A percentile compares a stretch with the other conserved stretches of the same genome.
These are phyloP conservation scores for Dendrolimus houi DNA, from an alignment of 2,888 invertebrate genomes.

Conservation along the genomic window DNA sequence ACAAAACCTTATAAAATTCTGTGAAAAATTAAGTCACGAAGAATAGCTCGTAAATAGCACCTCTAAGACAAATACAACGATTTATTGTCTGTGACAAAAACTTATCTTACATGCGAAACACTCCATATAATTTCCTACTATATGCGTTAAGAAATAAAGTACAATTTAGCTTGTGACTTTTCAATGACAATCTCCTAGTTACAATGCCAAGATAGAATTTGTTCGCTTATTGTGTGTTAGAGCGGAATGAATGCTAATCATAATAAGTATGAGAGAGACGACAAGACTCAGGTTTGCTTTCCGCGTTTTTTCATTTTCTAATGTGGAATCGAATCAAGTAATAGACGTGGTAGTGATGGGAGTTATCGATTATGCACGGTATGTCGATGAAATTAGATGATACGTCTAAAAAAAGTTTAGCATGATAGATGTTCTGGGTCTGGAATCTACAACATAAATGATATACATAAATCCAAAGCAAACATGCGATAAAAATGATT, in stretches of 20 bases:
- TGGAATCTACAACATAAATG: no score
- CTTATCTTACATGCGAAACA: neutral
- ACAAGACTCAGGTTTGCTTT: neutral
- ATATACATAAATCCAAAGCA: no score
- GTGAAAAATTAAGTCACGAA: constrained; percentile 14
- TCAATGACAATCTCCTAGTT: constrained; percentile 4
- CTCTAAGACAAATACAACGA: constrained; percentile 57
- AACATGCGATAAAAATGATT: no score
- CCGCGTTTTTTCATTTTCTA: constrained; percentile 25
- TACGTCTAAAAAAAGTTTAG: no score
- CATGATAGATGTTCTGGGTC: no score
- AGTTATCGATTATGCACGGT: neutral
- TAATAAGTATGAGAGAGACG: neutral
- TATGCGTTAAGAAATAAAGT: neutral
- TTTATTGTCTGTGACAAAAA: constrained; percentile 52
- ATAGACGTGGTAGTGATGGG: constrained; percentile 27
- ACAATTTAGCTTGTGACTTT: neutral
- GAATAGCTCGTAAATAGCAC: constrained; percentile 59
- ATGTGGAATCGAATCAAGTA: constrained; percentile 55
- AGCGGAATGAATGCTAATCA: neutral
- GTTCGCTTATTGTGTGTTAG: neutral
- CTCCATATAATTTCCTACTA: neutral
- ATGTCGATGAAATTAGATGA: constrained; percentile 3
- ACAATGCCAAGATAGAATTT: no score
- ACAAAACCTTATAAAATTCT: no score